Percentiles rank a stretch among this genome's conserved stretches.
phyloP scores from a whole-genome alignment of 2,888 invertebrate species.

The Lasius platythorax region DNA sequence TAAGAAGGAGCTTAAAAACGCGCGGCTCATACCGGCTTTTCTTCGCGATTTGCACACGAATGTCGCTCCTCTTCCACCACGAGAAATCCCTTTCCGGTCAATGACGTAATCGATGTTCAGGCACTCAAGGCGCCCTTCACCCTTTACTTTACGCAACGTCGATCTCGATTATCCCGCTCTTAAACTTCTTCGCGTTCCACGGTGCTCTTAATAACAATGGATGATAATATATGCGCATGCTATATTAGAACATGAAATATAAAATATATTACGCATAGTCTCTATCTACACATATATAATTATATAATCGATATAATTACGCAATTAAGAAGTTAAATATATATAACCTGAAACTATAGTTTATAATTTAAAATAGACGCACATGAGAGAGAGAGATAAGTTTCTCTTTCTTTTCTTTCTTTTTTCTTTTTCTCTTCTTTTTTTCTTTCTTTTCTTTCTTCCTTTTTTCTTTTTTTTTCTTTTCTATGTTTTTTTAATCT shows the following conservation, averaged over 20 bases:
- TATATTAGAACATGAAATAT: neutral
- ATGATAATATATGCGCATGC: neutral
- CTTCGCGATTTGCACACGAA: constrained; percentile 61
- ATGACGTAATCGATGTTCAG: constrained; percentile 34
- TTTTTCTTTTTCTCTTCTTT: neutral
- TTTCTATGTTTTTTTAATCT: neutral
- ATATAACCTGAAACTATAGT: neutral
- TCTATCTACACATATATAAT: neutral
- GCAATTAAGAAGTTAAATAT: neutral
- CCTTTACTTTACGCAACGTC: constrained; percentile 40
- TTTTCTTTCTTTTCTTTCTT: neutral
- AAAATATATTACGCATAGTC: neutral
- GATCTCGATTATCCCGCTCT: constrained; percentile 39
- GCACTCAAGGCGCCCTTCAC: constrained; percentile 14
- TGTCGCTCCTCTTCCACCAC: constrained; percentile 36
- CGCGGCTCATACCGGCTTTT: constrained; percentile 32
- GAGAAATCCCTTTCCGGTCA: constrained; percentile 48
- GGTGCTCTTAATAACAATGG: constrained; percentile 26
- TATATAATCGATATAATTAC: neutral
- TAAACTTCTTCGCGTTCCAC: constrained; percentile 9
- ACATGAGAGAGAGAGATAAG: neutral
- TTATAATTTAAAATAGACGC: neutral
- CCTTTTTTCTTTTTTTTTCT: constrained; percentile 1
- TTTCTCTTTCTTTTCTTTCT: neutral
- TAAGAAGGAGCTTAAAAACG: constrained; percentile 49